Percentiles rank a stretch among this genome's conserved stretches.
These are phyloP conservation scores for Hirtodrosophila confusa DNA, from an alignment of 2,888 invertebrate genomes.

Conservation along the genomic window DNA sequence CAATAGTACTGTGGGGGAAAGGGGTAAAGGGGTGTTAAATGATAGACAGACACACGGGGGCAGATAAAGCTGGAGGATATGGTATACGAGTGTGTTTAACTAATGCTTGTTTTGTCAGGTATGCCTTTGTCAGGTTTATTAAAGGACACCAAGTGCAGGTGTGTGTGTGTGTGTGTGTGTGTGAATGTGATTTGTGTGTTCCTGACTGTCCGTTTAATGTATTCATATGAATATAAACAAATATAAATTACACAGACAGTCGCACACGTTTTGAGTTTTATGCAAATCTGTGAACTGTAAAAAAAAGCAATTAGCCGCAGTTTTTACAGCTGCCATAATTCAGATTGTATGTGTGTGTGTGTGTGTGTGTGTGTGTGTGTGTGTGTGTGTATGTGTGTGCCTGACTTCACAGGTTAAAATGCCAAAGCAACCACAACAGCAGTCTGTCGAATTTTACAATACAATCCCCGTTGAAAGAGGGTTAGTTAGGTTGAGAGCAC, in stretches of 20 bases:
- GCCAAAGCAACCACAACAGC: slow-evolving; percentile 33
- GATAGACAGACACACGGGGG: neutral
- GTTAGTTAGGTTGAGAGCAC: no score
- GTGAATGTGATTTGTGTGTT: slow-evolving; percentile 35
- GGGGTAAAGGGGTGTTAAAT: rapidly evolving
- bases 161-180: slow-evolving; percentile 11
- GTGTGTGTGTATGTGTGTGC: slow-evolving; percentile 17
- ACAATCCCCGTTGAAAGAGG: no score
- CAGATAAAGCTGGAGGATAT: slow-evolving; percentile 4
- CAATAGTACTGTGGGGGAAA: no score
- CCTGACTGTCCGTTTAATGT: slow-evolving; percentile 56
- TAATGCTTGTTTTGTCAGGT: slow-evolving; percentile 48
- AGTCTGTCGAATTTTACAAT: neutral
- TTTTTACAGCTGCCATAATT: slow-evolving; percentile 58
- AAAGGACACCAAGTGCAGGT: neutral
- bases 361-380: slow-evolving; percentile 8
- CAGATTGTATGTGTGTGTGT: slow-evolving; percentile 7
- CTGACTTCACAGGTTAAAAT: slow-evolving; percentile 45
- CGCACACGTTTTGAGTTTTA: slow-evolving; percentile 55
- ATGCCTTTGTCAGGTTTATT: slow-evolving; percentile 8
- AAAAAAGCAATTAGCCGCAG: slow-evolving; percentile 73
- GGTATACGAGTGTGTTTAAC: slow-evolving; percentile 18
- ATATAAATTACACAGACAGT: slow-evolving; percentile 69
- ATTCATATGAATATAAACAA: slow-evolving; percentile 75
- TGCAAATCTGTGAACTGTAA: slow-evolving; percentile 68